Conservation (phyloP, 2,888 invertebrate genomes). For the Trissoscelio sp. region DNA sequence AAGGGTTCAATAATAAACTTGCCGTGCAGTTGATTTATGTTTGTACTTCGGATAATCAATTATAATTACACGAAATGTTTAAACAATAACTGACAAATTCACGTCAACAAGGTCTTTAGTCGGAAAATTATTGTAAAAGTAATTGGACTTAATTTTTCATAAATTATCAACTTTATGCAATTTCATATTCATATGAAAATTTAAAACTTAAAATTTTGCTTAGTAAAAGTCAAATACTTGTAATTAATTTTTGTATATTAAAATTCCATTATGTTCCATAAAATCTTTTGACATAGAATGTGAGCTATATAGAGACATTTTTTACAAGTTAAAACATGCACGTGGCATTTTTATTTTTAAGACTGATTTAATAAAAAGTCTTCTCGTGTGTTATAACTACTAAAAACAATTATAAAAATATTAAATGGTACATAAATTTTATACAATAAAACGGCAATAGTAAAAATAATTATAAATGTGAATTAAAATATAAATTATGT, state of each 20-base stretch:
- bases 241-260: neutral
- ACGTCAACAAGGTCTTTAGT: too few relatives aligned
- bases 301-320: neutral
- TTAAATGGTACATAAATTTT: neutral
- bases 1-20: conserved; percentile 17
- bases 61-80: conserved; percentile 7
- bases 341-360: conserved; percentile 5
- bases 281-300: neutral
- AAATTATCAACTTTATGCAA: too few relatives aligned
- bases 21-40: conserved; percentile 10
- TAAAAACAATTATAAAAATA: neutral
- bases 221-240: too few relatives aligned
- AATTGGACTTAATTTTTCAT: too few relatives aligned
- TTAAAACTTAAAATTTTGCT: neutral
- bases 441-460: too few relatives aligned
- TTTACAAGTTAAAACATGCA: neutral
- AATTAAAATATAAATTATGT: too few relatives aligned
- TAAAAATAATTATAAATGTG: too few relatives aligned
- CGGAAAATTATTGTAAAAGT: too few relatives aligned
- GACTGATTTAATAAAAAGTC: conserved; percentile 1
- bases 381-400: neutral
- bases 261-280: neutral
- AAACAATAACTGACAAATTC: conserved; percentile 4
- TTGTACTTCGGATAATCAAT: neutral
- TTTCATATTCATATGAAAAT: too few relatives aligned